phyloP scores from a whole-genome alignment of 2,888 invertebrate genomes.

The Brenthis ino region DNA sequence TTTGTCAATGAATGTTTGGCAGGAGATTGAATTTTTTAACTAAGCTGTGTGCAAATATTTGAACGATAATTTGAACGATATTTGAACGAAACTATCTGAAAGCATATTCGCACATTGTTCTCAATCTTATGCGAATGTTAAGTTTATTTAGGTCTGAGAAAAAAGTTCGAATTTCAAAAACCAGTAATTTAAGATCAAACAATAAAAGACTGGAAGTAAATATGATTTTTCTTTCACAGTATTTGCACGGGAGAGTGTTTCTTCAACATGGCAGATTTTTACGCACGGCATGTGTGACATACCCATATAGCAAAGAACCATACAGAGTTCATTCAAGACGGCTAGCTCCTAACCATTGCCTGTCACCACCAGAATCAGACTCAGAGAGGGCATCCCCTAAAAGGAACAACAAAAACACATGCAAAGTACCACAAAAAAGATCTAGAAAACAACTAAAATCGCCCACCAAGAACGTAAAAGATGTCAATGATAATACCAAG shows the following conservation, averaged over 20 bases:
- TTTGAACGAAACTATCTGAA: no score
- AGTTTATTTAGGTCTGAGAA: no score
- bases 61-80: no score
- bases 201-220: neutral
- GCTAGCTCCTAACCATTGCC: slow-evolving; percentile 60
- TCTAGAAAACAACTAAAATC: slow-evolving; percentile 69
- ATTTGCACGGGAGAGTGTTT: slow-evolving; percentile 88
- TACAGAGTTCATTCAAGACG: slow-evolving; percentile 69
- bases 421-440: slow-evolving; percentile 63
- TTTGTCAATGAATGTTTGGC: no score
- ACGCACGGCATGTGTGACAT: slow-evolving; percentile 84
- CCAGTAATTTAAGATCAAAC: no score
- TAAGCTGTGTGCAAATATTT: no score
- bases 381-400: slow-evolving; percentile 66
- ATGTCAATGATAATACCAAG: slow-evolving; percentile 70
- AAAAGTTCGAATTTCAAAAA: no score
- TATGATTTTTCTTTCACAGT: slow-evolving; percentile 75
- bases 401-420: slow-evolving; percentile 52
- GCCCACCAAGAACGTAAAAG: slow-evolving; percentile 70
- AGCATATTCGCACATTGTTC: no score
- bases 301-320: slow-evolving; percentile 73
- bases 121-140: no score
- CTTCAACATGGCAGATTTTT: slow-evolving; percentile 87
- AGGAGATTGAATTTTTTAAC: no score
- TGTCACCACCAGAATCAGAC: slow-evolving; percentile 65